Percentiles rank a stretch among this genome's conserved stretches.
phyloP scores from a whole-genome alignment of 2,888 invertebrate genomes.

The Cephalotes varians region DNA sequence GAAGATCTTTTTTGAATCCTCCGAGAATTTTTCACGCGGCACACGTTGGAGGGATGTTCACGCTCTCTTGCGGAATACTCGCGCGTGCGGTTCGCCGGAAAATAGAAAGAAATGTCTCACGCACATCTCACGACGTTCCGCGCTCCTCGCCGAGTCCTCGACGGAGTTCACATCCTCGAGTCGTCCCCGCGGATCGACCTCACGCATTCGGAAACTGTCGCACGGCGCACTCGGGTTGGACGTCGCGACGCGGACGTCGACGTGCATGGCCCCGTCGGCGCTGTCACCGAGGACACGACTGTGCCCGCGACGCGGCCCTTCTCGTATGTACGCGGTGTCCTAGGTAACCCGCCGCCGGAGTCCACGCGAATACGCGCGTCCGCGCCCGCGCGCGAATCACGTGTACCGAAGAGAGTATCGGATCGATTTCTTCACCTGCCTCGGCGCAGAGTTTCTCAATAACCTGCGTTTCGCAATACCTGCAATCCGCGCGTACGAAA shows the following conservation, averaged over 20 bases:
- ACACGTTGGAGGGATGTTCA: background rate
- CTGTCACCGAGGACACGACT: conserved; percentile 70
- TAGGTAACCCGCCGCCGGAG: conserved; percentile 69
- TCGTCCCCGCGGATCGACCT: background rate
- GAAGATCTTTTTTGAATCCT: no score
- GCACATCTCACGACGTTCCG: conserved; percentile 19
- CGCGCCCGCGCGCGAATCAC: conserved; percentile 33
- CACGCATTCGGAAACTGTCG: background rate
- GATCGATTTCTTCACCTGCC: conserved; percentile 76
- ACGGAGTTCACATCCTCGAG: conserved; percentile 6
- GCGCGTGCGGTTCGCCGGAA: background rate
- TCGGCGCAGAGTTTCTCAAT: conserved; percentile 60
- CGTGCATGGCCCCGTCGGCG: conserved; percentile 74
- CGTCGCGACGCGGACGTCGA: conserved; percentile 56
- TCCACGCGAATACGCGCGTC: conserved; percentile 42
- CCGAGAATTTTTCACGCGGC: background rate
- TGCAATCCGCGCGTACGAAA: background rate
- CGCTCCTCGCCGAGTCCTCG: background rate
- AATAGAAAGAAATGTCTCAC: background rate
- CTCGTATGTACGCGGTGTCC: conserved; percentile 72
- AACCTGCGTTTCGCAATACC: conserved; percentile 48
- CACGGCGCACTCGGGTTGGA: background rate
- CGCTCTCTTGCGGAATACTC: background rate
- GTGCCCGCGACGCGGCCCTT: conserved; percentile 62
- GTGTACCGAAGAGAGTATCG: conserved; percentile 50